phyloP scores from a whole-genome alignment of 1,140 invertebrate species.

The Drosophila grimshawi region DNA sequence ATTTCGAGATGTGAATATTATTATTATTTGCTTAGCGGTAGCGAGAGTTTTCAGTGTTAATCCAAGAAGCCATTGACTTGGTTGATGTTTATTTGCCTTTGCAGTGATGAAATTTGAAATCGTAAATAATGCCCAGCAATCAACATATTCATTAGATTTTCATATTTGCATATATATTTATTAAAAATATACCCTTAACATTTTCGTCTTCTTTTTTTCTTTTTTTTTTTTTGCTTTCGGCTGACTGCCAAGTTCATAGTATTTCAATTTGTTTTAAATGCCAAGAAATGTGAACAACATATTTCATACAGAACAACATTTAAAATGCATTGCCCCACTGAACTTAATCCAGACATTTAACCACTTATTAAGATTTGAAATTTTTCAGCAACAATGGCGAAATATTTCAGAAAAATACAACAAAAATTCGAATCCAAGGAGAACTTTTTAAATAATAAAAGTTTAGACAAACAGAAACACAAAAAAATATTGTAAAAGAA shows the following conservation, averaged over 20 bases:
- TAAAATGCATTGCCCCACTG: slow-evolving; percentile 10
- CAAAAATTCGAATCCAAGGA: not conserved
- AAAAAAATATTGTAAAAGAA: not conserved
- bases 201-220: not conserved
- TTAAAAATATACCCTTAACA: not conserved
- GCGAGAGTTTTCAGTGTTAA: slow-evolving; percentile 11
- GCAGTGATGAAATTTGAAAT: slow-evolving; percentile 15
- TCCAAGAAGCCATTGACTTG: slow-evolving; percentile 27
- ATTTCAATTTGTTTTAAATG: slow-evolving; percentile 54
- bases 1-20: slow-evolving; percentile 23
- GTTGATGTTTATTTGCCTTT: not conserved
- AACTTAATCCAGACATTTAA: slow-evolving; percentile 17
- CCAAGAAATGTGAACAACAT: not conserved
- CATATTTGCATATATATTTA: not conserved
- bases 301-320: slow-evolving; percentile 8
- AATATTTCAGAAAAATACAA: slow-evolving; percentile 9
- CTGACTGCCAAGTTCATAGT: slow-evolving; percentile 58
- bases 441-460: slow-evolving; percentile 14
- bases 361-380: slow-evolving; percentile 16
- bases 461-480: slow-evolving; percentile 9
- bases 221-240: slow-evolving; percentile 50
- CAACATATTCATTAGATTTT: not conserved
- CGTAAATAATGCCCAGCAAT: not conserved
- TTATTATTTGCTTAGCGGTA: slow-evolving; percentile 12
- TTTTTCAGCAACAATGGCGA: not conserved